Percentiles rank a stretch among this genome's conserved stretches.
Evolutionary conservation across 2,888 invertebrate genomes (phyloP).

Genomic region (Aphodius granarius): DNA sequence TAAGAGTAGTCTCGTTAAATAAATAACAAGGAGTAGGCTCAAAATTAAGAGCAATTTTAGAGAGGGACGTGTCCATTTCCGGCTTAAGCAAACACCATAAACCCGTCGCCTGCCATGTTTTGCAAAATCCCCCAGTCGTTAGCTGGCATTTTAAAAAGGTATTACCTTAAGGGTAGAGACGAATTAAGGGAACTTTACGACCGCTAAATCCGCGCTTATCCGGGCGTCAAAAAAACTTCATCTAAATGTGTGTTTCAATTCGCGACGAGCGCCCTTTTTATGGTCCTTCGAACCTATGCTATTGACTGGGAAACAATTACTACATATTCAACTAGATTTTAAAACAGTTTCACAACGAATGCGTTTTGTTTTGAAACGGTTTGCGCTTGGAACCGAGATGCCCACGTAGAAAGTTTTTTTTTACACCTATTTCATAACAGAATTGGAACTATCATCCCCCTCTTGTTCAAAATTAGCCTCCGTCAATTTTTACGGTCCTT

Average conservation of each 20-base stretch:
- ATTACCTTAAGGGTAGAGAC: conserved; percentile 19
- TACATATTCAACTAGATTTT: no score
- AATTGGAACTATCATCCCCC: no score
- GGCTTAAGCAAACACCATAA: neutral
- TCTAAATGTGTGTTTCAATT: neutral
- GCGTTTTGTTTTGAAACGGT: no score
- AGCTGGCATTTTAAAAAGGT: conserved; percentile 21
- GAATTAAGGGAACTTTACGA: conserved; percentile 16
- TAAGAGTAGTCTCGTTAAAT: neutral
- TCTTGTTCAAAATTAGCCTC: no score
- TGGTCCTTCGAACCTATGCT: neutral
- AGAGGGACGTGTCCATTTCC: neutral
- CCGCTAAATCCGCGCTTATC: neutral
- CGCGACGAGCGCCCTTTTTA: neutral
- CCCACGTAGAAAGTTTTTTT: no score
- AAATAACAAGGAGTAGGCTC: neutral
- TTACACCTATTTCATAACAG: no score
- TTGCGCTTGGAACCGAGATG: no score
- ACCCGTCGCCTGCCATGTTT: neutral
- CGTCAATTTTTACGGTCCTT: neutral
- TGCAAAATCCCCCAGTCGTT: conserved; percentile 17
- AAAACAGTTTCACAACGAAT: no score
- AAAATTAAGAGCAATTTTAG: neutral
- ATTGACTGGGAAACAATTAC: no score
- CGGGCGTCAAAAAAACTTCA: neutral